phyloP scores from a whole-genome alignment of 2,888 invertebrate species.

The Dione juno region DNA sequence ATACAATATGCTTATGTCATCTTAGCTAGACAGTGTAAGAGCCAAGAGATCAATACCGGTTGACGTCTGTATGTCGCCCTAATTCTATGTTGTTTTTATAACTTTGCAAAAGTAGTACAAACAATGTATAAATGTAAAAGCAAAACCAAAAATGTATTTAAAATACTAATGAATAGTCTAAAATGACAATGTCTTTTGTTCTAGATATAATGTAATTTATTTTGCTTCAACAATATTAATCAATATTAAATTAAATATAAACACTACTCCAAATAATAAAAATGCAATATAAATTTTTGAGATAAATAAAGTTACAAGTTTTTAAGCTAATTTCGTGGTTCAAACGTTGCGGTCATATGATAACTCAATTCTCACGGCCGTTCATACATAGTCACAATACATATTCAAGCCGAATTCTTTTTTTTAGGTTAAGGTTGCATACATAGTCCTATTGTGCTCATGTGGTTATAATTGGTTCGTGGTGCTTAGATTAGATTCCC shows the following conservation, averaged over 20 bases:
- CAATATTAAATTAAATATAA: too few relatives aligned
- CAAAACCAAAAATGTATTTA: background rate
- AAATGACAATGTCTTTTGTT: background rate
- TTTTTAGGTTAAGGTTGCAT: slow-evolving; percentile 37
- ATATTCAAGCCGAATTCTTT: slow-evolving; percentile 27
- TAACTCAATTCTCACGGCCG: slow-evolving; percentile 44
- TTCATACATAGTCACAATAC: slow-evolving; percentile 33
- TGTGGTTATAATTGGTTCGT: background rate
- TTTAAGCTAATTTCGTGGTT: slow-evolving; percentile 2
- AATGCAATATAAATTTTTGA: background rate
- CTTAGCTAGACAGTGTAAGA: background rate
- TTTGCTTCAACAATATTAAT: background rate
- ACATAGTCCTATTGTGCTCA: slow-evolving; percentile 25
- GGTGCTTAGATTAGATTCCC: slow-evolving; percentile 7
- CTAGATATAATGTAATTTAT: background rate
- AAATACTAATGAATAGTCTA: background rate
- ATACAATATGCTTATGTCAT: background rate
- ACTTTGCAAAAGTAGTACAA: background rate
- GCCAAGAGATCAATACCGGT: slow-evolving; percentile 10
- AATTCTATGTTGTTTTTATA: background rate
- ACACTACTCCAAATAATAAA: background rate
- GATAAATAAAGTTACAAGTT: background rate
- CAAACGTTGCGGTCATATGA: slow-evolving; percentile 31
- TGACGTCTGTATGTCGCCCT: slow-evolving; percentile 20
- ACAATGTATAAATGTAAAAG: too few relatives aligned